phyloP scores from a whole-genome alignment of 2,797 vertebrate genomes.

The Pygocentrus nattereri region DNA sequence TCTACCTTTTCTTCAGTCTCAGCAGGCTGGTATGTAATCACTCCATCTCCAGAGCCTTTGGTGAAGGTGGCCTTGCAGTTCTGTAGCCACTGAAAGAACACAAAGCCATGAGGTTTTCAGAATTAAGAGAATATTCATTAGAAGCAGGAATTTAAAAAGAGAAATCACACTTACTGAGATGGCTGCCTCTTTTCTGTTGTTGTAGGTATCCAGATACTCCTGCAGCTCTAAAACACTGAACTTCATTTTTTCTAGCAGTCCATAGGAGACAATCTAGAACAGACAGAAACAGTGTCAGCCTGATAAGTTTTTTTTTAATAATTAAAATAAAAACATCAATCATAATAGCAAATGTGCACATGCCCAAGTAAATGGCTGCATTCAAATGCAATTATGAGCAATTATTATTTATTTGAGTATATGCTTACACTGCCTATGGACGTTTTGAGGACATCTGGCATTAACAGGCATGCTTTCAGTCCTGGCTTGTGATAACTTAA shows the following conservation, averaged over 20 bases:
- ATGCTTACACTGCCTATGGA: no score
- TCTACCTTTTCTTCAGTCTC: conserved; percentile 94
- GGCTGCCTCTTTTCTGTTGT: conserved; percentile 93
- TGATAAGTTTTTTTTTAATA: no score
- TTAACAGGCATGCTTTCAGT: no score
- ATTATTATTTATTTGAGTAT: no score
- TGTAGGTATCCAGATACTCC: conserved; percentile 97
- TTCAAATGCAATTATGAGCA: no score
- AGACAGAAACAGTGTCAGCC: not conserved
- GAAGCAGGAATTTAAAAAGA: not conserved
- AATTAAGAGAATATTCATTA: no score
- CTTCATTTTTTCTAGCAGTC: conserved; percentile 97
- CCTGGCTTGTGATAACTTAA: no score
- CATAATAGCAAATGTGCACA: no score
- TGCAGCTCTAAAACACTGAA: conserved; percentile 97
- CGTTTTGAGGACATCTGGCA: no score
- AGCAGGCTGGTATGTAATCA: conserved; percentile 88
- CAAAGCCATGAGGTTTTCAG: not conserved
- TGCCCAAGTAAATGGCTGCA: no score
- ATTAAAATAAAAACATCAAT: no score
- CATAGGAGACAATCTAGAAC: conserved; percentile 91
- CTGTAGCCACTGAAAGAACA: conserved; percentile 86
- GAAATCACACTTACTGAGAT: conserved; percentile 79
- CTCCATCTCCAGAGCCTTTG: conserved; percentile 82
- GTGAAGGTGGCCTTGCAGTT: conserved; percentile 93